Evolutionary conservation across 2,113 vertebrate species (phyloP), one percentile per base, ranked within the genome.

Genomic region (Abramis brama): DNA sequence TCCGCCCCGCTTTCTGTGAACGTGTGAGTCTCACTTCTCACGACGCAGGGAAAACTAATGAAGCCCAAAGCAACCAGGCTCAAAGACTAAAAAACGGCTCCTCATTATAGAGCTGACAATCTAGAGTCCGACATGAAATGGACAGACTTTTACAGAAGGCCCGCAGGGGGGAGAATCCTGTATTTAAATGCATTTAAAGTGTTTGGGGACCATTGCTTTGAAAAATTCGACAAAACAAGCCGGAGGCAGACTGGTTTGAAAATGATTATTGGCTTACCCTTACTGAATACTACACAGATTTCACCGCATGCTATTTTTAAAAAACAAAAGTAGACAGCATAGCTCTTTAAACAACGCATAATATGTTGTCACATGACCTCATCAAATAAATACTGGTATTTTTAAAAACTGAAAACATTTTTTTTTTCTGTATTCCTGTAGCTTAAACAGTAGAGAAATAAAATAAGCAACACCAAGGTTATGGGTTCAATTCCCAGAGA

Each of bases 11-110:
- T 43, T 60, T 27, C 84, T 81, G 75, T 76, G 57, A 83, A 60
- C 27, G 50, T 75, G 79, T 39, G 66, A 88, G 79, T 86, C 19
- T 60, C 82, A 85, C 90, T 91, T 90, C 90, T 90, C 83, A 80
- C 85, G 84, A 91, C 86, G 5, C 78, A 85, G 87, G 30, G 82
- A 94, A 95, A 94, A 96, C 97, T 96, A 97, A 97, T 96, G 95
- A 97, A 97, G 94, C 95, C 94, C 95, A 94, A 87, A 92, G 93
- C 94, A 94, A 93, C 91, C 92, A 79, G 89, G 89, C 91, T 93
- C 89, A 91, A 92, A 92, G 89, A 89, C 55, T 87, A 92, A 93
- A 93, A 94, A 93, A 94, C 91, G 91, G 91, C 89, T 59, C 84
- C 92, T 94, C 93, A 94, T 94, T 94, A 94, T 92, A 90, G 90